Base-by-base conservation (phyloP, 2,888 invertebrate genomes). In the Cantharis rufa region DNA sequence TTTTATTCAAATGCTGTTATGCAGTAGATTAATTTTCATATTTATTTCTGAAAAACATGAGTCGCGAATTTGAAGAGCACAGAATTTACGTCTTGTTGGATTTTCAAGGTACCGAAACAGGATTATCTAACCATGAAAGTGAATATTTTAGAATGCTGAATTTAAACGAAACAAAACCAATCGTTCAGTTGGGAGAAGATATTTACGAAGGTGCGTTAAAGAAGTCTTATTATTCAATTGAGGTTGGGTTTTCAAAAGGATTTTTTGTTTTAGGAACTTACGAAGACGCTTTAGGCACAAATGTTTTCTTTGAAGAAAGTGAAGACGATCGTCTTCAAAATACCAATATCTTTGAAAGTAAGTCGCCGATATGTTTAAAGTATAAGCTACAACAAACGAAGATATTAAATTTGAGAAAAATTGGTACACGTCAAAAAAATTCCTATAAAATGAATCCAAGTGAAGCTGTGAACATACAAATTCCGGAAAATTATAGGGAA, bases 261-360 rank as follows among this genome's bases (percentile, higher is more conserved):
- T 28, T 32, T 32, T 0, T 13, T 79, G 88, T 89, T 87, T 83
- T 86, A 92, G 95, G 95, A 15, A 90, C 90, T 71, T 94, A 92
- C 86, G 92, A 92, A 83, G 91, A 92, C 84, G 89, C 92, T 10
- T 86, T 93, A 77, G 95, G 95, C 16, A 95, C 95, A 15, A 92
- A 92, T 81, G 88, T 95, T 85, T 93, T 94, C 85, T 94, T 95
- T 85, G 92, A 93, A 84, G 92, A 92, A 82, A 91, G 92, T 78
- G 87, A 90, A 28, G 86, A 90, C 62, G 88, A 89, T 16, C 72
- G 78, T 13, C 72, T 72, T 28, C 48, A 48, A 48, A 48, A 48
- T 48, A 76, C 71, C 10, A 82, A 82, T 78, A 78, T 84, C 15
- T 85, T 85, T 70, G 82, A 82, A 70, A 81, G 72, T 78, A 92